Conservation (phyloP, 2,888 invertebrate species). For the Lithophane semibrunnea region DNA sequence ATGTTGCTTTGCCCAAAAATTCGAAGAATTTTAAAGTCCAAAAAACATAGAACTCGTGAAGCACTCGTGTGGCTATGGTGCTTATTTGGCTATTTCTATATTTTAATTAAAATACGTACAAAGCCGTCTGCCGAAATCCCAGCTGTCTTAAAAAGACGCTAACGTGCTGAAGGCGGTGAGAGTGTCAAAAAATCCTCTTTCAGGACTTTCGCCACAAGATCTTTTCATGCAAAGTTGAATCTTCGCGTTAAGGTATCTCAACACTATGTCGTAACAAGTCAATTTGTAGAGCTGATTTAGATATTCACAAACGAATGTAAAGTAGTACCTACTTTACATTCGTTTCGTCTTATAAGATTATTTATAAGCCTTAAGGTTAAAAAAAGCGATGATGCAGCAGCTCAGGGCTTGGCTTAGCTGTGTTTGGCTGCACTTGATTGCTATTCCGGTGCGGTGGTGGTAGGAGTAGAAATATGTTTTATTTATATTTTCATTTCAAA, state of each 20-base stretch:
- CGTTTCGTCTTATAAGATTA: background rate
- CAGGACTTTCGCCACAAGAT: slow-evolving; percentile 52
- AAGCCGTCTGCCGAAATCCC: slow-evolving; percentile 25
- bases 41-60: background rate
- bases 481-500: background rate
- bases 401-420: background rate
- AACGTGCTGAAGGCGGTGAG: slow-evolving; percentile 44
- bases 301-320: background rate
- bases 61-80: background rate
- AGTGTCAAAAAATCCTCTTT: slow-evolving; percentile 65
- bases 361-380: background rate
- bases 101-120: slow-evolving; percentile 41
- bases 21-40: slow-evolving; percentile 8
- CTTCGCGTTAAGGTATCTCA: slow-evolving; percentile 1
- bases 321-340: no score
- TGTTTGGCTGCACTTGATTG: background rate
- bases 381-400: background rate
- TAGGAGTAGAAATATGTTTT: background rate
- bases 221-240: slow-evolving; percentile 62
- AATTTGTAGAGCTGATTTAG: background rate
- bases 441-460: background rate
- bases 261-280: slow-evolving; percentile 40
- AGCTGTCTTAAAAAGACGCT: slow-evolving; percentile 32
- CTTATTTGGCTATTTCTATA: slow-evolving; percentile 22
- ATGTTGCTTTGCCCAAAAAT: background rate